A percentile compares a stretch with the other conserved stretches of the same genome.
Evolutionary conservation across 2,888 invertebrate genomes (phyloP).

Genomic region (Halocaridina rubra): DNA sequence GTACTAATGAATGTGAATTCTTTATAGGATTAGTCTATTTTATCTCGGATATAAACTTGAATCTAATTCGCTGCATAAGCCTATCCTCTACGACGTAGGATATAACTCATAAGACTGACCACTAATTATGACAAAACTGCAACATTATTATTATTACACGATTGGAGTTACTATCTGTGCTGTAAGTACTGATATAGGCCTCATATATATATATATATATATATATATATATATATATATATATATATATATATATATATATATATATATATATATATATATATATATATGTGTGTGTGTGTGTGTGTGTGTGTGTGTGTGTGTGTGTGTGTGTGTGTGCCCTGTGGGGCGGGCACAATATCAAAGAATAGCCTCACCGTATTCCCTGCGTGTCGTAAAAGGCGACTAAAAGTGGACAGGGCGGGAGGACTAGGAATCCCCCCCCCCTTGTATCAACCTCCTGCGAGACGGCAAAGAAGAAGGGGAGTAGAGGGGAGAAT

Average conservation of each 20-base stretch:
- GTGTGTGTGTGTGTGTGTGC: constrained; percentile 15
- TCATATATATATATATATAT: no score
- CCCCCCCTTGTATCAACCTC: no score
- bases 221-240: not conserved
- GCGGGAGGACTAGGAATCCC: no score
- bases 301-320: not conserved
- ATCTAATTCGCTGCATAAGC: not conserved
- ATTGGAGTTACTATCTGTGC: not conserved
- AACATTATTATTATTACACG: not conserved
- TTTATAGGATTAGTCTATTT: not conserved
- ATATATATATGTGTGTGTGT: not conserved
- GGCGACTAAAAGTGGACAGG: no score
- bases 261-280: not conserved
- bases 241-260: not conserved
- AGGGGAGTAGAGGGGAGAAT: no score
- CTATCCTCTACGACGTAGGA: not conserved
- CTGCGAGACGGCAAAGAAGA: no score
- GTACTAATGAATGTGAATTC: not conserved
- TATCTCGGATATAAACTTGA: not conserved
- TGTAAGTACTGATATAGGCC: no score
- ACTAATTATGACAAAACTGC: not conserved
- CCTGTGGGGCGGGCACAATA: no score
- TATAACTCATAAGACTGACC: not conserved
- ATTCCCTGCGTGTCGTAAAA: no score
- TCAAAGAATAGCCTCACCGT: no score